Evolutionary conservation across 2,888 invertebrate species (phyloP), one percentile per base, ranked within the genome.

Genomic region (Rhingia rostrata): DNA sequence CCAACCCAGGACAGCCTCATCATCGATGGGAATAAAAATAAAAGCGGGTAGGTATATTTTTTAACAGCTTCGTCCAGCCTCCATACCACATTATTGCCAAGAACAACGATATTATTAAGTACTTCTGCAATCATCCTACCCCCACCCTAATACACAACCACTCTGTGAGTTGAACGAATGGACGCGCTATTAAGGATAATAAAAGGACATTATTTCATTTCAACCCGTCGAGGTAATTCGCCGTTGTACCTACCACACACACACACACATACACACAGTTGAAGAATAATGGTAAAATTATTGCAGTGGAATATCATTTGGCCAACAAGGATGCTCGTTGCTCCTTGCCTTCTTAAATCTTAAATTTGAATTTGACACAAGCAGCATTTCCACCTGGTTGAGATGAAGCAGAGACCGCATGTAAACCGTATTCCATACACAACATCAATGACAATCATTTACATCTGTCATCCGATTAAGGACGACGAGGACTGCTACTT

Each of bases 131-230:
- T 80, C 84, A 84, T 84, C 60, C 74, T 75, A 10, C 49, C 7
- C 9, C 41, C 9, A 41, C 9, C 41, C 14, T 56, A 22, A 22
- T 22, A 22, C 22, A 22, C 22, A 22, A 41, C 39, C 9, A 6
- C 63, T 30, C 51, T 54, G 37, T 53, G 64, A 54, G 64, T 61
- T 63, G 69, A 60, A 69, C 74, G 80, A 80, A 84, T 84, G 84
- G 84, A 84, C 84, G 84, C 69, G 83, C 84, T 84, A 80, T 84
- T 84, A 84, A 70, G 79, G 79, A 84, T 84, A 84, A 84, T 84
- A 79, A 79, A 84, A 80, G 84, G 84, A 84, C 84, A 84, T 84
- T 84, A 84, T 75, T 80, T 84, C 84, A 84, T 84, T 80, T 74
- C 80, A 84, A 70, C 74, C 63, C 74, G 64, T 56, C 64, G 70